These are phyloP conservation scores for Rhimphoctona megacephalus DNA, from an alignment of 2,888 invertebrate species.

Conservation along the genomic window DNA sequence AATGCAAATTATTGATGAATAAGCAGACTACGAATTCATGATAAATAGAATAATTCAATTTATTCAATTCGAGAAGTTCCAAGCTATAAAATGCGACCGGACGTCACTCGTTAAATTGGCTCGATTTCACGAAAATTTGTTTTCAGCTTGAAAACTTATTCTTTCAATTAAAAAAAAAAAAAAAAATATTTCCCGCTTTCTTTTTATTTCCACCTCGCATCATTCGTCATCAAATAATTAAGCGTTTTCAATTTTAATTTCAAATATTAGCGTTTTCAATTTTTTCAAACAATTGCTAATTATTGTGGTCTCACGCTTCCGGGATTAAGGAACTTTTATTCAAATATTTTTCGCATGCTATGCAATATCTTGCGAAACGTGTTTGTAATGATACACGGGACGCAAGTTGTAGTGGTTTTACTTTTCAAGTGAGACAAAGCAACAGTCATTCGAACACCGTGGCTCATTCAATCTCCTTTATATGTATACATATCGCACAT, in stretches of 20 bases:
- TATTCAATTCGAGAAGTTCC: not conserved
- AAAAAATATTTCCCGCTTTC: not conserved
- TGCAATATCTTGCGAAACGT: conserved; percentile 35
- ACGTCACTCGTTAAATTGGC: not conserved
- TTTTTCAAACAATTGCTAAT: conserved; percentile 5
- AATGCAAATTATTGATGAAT: not conserved
- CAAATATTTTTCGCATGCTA: not conserved
- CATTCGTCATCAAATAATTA: not conserved
- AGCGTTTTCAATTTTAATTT: not conserved
- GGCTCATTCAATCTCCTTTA: not conserved
- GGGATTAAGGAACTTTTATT: not conserved
- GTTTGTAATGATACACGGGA: conserved; percentile 32
- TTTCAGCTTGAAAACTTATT: not conserved
- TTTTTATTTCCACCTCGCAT: not conserved
- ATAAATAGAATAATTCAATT: not conserved
- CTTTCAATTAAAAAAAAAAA: not conserved
- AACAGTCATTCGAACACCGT: conserved; percentile 12
- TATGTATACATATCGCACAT: not conserved
- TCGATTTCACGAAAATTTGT: not conserved
- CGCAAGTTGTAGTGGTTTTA: not conserved
- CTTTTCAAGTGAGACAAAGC: conserved; percentile 7
- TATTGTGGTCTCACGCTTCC: conserved; percentile 10
- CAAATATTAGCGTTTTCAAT: not conserved
- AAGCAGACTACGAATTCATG: not conserved
- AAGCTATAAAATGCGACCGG: not conserved